phyloP scores from a whole-genome alignment of 2,888 invertebrate genomes.

The Athetis lepigone region DNA sequence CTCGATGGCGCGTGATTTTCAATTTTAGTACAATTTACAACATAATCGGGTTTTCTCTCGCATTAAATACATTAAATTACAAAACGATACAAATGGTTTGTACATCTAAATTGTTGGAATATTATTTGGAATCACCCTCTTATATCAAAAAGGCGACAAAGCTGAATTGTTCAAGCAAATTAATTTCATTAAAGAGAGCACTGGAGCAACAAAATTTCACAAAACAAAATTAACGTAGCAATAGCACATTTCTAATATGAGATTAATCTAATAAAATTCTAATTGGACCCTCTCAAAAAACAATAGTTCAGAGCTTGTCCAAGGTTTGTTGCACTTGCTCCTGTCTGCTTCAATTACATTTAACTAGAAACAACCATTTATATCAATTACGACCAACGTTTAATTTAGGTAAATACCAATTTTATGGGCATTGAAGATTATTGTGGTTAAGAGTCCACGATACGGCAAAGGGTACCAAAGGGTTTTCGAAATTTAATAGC shows the following conservation, averaged over 20 bases:
- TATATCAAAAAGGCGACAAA: not conserved
- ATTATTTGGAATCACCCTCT: no score
- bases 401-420: slow-evolving; percentile 89
- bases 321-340: slow-evolving; percentile 75
- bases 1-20: no score
- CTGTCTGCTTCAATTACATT: slow-evolving; percentile 82
- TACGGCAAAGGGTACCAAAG: slow-evolving; percentile 73
- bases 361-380: slow-evolving; percentile 89
- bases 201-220: slow-evolving; percentile 3
- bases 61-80: no score
- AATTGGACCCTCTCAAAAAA: slow-evolving; percentile 49
- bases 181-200: slow-evolving; percentile 12
- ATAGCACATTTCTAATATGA: slow-evolving; percentile 18
- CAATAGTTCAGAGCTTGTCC: slow-evolving; percentile 47
- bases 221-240: slow-evolving; percentile 19
- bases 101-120: no score
- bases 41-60: no score
- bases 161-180: not conserved
- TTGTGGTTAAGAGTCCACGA: slow-evolving; percentile 75
- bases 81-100: no score
- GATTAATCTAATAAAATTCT: slow-evolving; percentile 52
- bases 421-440: slow-evolving; percentile 84
- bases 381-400: slow-evolving; percentile 87
- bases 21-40: no score
- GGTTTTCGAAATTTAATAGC: slow-evolving; percentile 84